Percentiles rank a stretch among this genome's conserved stretches.
Evolutionary conservation across 2,888 invertebrate species (phyloP).

Genomic region (Thereva nobilitata): DNA sequence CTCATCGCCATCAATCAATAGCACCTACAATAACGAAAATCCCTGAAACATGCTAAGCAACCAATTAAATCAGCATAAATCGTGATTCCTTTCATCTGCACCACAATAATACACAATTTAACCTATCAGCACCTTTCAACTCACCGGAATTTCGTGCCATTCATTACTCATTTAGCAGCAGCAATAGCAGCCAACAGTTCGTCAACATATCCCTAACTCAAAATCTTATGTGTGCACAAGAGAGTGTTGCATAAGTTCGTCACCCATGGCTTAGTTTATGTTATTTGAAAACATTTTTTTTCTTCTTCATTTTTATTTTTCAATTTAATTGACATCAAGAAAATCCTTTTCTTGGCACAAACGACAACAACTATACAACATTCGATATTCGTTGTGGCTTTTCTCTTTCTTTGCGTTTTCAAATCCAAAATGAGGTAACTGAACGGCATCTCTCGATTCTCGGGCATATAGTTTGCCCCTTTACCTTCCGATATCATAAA

Average conservation of each 20-base stretch:
- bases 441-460: constrained; percentile 27
- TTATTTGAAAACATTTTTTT: not conserved
- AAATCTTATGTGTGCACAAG: not conserved
- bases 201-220: not conserved
- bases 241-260: constrained; percentile 11
- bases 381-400: no score
- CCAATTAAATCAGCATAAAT: not conserved
- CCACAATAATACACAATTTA: not conserved
- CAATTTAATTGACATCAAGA: constrained; percentile 30
- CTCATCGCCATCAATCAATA: no score
- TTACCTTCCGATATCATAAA: constrained; percentile 45
- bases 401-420: not conserved
- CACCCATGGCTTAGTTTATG: not conserved
- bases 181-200: not conserved
- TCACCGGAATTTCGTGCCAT: constrained; percentile 12
- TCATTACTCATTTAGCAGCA: constrained; percentile 25
- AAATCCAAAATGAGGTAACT: constrained; percentile 23
- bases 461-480: constrained; percentile 34
- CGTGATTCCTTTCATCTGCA: constrained; percentile 1
- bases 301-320: constrained; percentile 7
- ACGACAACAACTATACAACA: no score
- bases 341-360: constrained; percentile 26
- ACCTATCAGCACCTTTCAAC: constrained; percentile 27
- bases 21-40: no score
- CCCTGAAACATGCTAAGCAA: no score